These are phyloP conservation scores for Neodontobutis hainanensis DNA, from an alignment of 2,113 vertebrate genomes.

Conservation along the genomic window DNA sequence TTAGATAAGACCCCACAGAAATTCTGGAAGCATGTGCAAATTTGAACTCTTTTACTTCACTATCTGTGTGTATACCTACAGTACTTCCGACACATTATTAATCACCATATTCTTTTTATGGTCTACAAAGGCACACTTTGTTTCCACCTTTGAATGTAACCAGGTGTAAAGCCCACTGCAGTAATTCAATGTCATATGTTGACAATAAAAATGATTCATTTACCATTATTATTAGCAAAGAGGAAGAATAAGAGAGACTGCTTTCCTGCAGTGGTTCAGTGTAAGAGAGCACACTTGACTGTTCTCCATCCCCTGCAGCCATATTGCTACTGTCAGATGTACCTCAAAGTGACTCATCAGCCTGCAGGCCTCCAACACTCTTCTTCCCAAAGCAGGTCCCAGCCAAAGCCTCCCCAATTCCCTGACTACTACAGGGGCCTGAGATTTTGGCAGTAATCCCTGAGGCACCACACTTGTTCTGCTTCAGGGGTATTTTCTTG, in stretches of 20 bases:
- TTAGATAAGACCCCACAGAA: conserved; percentile 59
- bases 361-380: conserved; percentile 39
- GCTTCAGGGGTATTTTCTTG: conserved; percentile 60
- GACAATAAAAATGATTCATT: conserved; percentile 51
- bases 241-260: conserved; percentile 34
- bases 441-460: conserved; percentile 48
- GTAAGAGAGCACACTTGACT: conserved; percentile 53
- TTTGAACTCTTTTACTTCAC: conserved; percentile 54
- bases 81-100: conserved; percentile 17
- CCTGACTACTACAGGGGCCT: conserved; percentile 44
- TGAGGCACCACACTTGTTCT: conserved; percentile 52
- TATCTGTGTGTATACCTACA: conserved; percentile 39
- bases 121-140: conserved; percentile 8
- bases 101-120: conserved; percentile 7
- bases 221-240: conserved; percentile 47
- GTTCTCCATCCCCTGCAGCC: conserved; percentile 64
- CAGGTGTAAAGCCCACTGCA: conserved; percentile 5
- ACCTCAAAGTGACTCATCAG: conserved; percentile 72
- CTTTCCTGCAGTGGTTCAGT: conserved; percentile 43
- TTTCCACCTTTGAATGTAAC: not conserved
- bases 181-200: conserved; percentile 39
- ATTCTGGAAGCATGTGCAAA: conserved; percentile 58
- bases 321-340: conserved; percentile 63
- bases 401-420: conserved; percentile 36
- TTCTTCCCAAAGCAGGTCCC: conserved; percentile 49